Percentiles rank a stretch among this genome's conserved stretches.
These are phyloP conservation scores for Macroglossus sobrinus DNA, from an alignment of 2,113 vertebrate species.

Conservation along the genomic window DNA sequence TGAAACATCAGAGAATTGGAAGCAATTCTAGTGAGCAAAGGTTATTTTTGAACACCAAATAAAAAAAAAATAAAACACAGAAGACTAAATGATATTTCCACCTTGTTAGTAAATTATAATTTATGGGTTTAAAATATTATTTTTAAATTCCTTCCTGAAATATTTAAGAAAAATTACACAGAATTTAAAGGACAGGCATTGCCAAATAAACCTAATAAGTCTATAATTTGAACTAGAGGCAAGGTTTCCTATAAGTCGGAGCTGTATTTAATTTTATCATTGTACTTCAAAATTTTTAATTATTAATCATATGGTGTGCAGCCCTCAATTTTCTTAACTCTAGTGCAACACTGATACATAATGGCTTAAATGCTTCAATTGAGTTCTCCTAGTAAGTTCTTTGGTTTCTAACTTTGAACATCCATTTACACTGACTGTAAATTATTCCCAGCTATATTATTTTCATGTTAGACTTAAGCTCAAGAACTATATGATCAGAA, in stretches of 20 bases:
- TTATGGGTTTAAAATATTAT: conserved; percentile 55
- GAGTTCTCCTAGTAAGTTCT: background rate
- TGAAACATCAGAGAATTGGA: conserved; percentile 10
- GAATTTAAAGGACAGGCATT: conserved; percentile 54
- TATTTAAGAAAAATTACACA: conserved; percentile 62
- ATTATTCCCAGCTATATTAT: background rate
- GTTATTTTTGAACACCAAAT: conserved; percentile 37
- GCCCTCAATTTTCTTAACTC: background rate
- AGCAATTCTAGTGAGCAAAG: conserved; percentile 29
- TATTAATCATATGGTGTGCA: conserved; percentile 22
- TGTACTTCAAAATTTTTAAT: conserved; percentile 30
- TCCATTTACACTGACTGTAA: background rate
- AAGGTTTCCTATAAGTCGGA: conserved; percentile 51
- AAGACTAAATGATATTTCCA: conserved; percentile 57
- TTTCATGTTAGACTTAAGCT: background rate
- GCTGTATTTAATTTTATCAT: conserved; percentile 61
- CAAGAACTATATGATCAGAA: background rate
- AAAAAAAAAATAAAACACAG: background rate
- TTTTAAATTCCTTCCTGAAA: conserved; percentile 66
- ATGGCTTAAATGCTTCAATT: background rate
- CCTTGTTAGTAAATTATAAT: conserved; percentile 52
- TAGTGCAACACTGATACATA: background rate
- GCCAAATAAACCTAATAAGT: conserved; percentile 61
- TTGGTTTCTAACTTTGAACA: background rate
- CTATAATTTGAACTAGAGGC: conserved; percentile 58